phyloP scores from a whole-genome alignment of 2,797 vertebrate species.

The Poecilia velifera region DNA sequence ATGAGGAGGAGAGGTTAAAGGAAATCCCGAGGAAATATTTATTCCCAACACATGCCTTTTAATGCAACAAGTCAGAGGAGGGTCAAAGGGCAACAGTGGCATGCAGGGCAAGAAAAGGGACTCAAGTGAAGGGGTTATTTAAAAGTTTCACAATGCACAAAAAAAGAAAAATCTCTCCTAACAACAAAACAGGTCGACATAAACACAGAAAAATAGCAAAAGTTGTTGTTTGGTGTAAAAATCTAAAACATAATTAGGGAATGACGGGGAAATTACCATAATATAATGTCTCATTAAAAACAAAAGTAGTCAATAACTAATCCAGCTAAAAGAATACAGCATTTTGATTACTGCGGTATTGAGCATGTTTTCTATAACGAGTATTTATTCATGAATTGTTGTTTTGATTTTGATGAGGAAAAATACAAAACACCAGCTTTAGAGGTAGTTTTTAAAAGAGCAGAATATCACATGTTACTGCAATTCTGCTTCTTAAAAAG shows the following conservation, averaged over 20 bases:
- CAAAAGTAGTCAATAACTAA: not conserved
- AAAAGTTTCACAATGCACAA: not conserved
- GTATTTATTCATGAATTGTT: not conserved
- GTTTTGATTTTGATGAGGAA: not conserved
- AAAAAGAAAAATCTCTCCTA: not conserved
- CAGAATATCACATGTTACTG: not conserved
- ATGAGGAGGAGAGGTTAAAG: conserved; percentile 9
- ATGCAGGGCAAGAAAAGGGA: conserved; percentile 58
- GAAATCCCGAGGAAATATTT: conserved; percentile 1
- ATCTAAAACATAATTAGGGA: not conserved
- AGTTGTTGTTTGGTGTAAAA: not conserved
- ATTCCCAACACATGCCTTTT: conserved; percentile 39
- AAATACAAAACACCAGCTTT: not conserved
- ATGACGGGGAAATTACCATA: not conserved
- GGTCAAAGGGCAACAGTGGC: conserved; percentile 47
- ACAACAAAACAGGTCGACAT: not conserved
- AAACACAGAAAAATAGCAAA: not conserved
- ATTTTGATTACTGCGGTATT: not conserved
- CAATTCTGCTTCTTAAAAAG: not conserved
- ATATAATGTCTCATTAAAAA: not conserved
- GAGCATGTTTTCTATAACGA: not conserved
- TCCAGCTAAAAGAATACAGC: not conserved
- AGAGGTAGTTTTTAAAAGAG: not conserved
- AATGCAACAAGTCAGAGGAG: conserved; percentile 26
- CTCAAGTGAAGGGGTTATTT: not conserved